A percentile compares a stretch with the other conserved stretches of the same genome.
phyloP scores from a whole-genome alignment of 1,140 invertebrate species.

The Rhysida immarginata region DNA sequence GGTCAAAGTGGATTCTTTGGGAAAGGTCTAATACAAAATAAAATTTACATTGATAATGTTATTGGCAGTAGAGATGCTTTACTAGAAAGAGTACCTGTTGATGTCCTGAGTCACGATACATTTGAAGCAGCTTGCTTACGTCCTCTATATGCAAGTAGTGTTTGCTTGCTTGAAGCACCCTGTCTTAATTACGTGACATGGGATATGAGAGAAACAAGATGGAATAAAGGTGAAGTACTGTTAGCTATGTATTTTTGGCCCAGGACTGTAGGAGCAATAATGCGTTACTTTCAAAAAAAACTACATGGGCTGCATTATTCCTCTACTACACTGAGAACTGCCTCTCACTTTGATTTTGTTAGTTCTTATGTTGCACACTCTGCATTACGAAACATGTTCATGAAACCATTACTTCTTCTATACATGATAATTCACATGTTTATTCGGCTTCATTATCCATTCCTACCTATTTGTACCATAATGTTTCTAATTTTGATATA shows the following conservation, averaged over 20 bases:
- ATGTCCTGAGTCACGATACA: slow-evolving; percentile 27
- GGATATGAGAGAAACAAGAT: slow-evolving; percentile 24
- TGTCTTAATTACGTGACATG: slow-evolving; percentile 25
- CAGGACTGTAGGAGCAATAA: slow-evolving; percentile 19
- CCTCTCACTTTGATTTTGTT: slow-evolving; percentile 22
- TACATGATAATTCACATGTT: slow-evolving; percentile 21
- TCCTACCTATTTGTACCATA: slow-evolving; percentile 20
- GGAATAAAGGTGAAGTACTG: slow-evolving; percentile 24
- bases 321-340: slow-evolving; percentile 19
- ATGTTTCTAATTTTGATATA: slow-evolving; percentile 24
- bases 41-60: slow-evolving; percentile 23
- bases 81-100: slow-evolving; percentile 25
- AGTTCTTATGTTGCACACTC: slow-evolving; percentile 23
- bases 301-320: slow-evolving; percentile 20
- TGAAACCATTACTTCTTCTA: slow-evolving; percentile 24
- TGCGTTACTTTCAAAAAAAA: slow-evolving; percentile 22
- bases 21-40: slow-evolving; percentile 24
- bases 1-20: slow-evolving; percentile 25
- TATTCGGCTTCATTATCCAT: slow-evolving; percentile 19
- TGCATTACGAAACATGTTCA: slow-evolving; percentile 24
- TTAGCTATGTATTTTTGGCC: slow-evolving; percentile 26
- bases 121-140: slow-evolving; percentile 24
- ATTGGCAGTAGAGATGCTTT: slow-evolving; percentile 21
- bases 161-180: slow-evolving; percentile 22
- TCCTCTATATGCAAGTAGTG: slow-evolving; percentile 20